phyloP scores from a whole-genome alignment of 2,113 vertebrate genomes.

The Dolichallabes microphthalmus region DNA sequence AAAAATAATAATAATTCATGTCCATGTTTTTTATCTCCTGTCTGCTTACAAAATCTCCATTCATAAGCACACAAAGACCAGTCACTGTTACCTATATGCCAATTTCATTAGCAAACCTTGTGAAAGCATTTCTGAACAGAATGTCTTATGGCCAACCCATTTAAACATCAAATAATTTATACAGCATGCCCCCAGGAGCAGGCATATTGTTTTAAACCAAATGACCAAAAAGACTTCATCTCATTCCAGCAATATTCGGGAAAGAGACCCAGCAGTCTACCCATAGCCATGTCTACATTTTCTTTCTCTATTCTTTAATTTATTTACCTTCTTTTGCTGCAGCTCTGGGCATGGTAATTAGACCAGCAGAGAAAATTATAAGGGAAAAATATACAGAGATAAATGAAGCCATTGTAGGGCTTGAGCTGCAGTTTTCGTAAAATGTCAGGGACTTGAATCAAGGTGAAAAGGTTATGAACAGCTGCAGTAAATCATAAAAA shows the following conservation, averaged over 20 bases:
- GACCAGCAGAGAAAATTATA: slow-evolving; percentile 32
- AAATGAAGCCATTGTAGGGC: slow-evolving; percentile 31
- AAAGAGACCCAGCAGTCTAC: slow-evolving; percentile 38
- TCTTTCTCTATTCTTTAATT: slow-evolving; percentile 34
- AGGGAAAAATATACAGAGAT: slow-evolving; percentile 37
- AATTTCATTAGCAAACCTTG: slow-evolving; percentile 53
- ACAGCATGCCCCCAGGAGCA: slow-evolving; percentile 48
- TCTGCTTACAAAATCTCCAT: slow-evolving; percentile 26
- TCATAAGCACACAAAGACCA: slow-evolving; percentile 46
- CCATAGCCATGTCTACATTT: slow-evolving; percentile 37
- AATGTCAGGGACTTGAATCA: slow-evolving; percentile 35
- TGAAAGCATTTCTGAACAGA: slow-evolving; percentile 48
- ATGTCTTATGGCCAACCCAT: slow-evolving; percentile 41
- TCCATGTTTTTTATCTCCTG: slow-evolving; percentile 25
- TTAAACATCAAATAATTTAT: slow-evolving; percentile 50
- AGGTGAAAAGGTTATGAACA: slow-evolving; percentile 3
- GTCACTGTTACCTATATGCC: slow-evolving; percentile 45
- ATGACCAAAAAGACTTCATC: slow-evolving; percentile 48
- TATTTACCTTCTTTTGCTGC: slow-evolving; percentile 19
- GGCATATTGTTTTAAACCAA: slow-evolving; percentile 50
- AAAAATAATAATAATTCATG: slow-evolving; percentile 25
- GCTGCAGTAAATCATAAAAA: not conserved
- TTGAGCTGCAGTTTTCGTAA: slow-evolving; percentile 19
- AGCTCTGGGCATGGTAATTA: slow-evolving; percentile 44
- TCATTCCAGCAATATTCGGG: slow-evolving; percentile 49